A percentile compares a stretch with the other conserved stretches of the same genome.
Conservation (phyloP, 2,888 invertebrate genomes). For the Cephus pulcher region DNA sequence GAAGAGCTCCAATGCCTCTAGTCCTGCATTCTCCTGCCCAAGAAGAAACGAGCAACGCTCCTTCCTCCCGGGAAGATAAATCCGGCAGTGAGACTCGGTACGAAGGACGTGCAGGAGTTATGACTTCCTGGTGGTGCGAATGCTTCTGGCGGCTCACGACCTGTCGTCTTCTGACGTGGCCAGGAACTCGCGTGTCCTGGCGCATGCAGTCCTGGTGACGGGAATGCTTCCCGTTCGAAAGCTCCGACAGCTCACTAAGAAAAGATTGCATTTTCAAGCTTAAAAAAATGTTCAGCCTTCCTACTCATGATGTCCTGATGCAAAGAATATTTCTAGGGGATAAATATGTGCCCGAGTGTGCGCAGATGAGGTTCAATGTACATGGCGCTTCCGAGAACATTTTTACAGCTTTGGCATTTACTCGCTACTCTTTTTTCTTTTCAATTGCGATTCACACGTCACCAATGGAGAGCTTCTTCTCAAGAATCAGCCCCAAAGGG, state of each 20-base stretch:
- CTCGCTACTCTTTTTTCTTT: background rate
- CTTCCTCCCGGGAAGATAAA: background rate
- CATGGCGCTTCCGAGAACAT: background rate
- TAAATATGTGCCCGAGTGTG: constrained; percentile 20
- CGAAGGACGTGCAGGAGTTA: constrained; percentile 37
- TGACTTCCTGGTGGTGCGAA: constrained; percentile 57
- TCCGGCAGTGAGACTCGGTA: background rate
- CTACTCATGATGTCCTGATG: constrained; percentile 39
- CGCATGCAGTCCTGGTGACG: constrained; percentile 45
- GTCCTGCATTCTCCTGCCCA: background rate
- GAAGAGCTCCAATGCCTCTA: too few species aligned
- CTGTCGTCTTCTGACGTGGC: constrained; percentile 19
- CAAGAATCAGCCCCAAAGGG: background rate
- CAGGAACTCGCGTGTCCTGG: background rate
- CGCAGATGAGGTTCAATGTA: background rate
- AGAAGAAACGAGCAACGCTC: background rate
- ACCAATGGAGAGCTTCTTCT: background rate
- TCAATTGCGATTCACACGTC: background rate
- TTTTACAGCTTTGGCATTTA: background rate
- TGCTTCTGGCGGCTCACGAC: constrained; percentile 54
- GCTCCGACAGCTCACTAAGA: background rate
- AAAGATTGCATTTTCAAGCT: background rate
- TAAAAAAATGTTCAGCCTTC: constrained; percentile 20
- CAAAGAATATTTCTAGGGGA: constrained; percentile 37
- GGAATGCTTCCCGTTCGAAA: constrained; percentile 43